Evolutionary conservation across 2,113 vertebrate species (phyloP).

Genomic region (Dipodomys spectabilis): DNA sequence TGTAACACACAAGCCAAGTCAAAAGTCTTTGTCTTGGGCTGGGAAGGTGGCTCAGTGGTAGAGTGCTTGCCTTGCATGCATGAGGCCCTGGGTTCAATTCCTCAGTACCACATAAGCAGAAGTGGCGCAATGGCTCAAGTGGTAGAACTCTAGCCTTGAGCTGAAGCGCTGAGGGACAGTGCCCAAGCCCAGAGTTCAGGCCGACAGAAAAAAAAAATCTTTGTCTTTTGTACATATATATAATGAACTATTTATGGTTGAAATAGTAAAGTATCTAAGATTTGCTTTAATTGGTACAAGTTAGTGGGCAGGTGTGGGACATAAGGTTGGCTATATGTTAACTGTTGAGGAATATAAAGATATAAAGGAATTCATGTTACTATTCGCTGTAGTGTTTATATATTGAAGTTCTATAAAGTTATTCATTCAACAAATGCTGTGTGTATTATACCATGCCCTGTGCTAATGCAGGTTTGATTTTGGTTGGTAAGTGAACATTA

Average conservation of each 20-base stretch:
- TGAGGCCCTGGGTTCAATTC: no score
- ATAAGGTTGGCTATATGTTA: background rate
- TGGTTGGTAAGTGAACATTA: background rate
- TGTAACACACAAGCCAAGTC: background rate
- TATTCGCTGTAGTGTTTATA: background rate
- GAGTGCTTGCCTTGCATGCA: no score
- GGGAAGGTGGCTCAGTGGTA: no score
- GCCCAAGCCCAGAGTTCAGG: no score
- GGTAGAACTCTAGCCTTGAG: no score
- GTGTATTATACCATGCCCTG: background rate
- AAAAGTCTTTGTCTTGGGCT: no score
- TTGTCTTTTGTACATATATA: background rate
- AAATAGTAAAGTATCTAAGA: background rate
- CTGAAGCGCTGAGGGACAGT: no score
- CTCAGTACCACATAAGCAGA: no score
- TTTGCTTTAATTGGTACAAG: background rate
- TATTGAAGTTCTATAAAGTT: constrained; percentile 10
- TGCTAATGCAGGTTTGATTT: constrained; percentile 1
- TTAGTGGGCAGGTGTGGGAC: no score
- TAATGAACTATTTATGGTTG: background rate
- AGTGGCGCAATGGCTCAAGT: no score
- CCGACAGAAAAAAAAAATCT: no score
- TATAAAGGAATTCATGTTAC: background rate
- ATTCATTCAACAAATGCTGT: background rate
- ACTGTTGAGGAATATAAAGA: background rate